Base-by-base conservation (phyloP, 2,888 invertebrate genomes). In the Tinea semifulvella region DNA sequence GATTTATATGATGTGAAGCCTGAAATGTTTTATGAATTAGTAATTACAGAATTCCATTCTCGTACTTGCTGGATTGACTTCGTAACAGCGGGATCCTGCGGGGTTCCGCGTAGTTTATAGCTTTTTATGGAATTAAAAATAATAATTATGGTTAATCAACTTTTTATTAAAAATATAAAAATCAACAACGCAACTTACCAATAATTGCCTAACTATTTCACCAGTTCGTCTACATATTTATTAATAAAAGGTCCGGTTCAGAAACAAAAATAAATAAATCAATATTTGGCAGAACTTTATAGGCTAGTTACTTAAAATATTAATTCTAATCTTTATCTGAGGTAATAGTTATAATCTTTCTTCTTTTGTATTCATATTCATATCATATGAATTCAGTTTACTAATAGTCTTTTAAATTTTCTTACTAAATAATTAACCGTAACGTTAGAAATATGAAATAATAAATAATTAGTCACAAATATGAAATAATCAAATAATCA, bases 191-290 rank as follows among this genome's bases (percentile, higher is more conserved):
- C 22, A 5, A 7, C 8, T 7, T 22, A 22, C 22, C n/a, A 31
- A 11, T 31, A 7, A 31, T 31, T 31, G 31, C 4, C 31, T 31
- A 31, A 31, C 11, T 31, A 31, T 31, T 31, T 31, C 11, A 31
- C 31, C 31, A 31, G 22, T 22, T 22, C 22, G 22, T 5, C 22
- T 22, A 22, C 22, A 7, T 22, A 22, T 22, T 22, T 22, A 31
- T 31, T 31, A 31, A 31, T 31, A 31, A 31, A 31, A 31, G 14
- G 31, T 31, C 31, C 31, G n/a, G 31, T 31, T n/a, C 31, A 31
- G 31, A 31, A 31, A 31, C 31, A 31, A 7, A 31, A 31, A 31
- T 7, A 31, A 31, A 31, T 22, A 25, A 7, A 31, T 31, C 31
- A 31, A 31, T 31, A 31, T 13, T 31, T 31, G 31, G 31, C n/a